These are phyloP conservation scores for Gulo gulo DNA, from an alignment of 2,113 vertebrate genomes.

Conservation along the genomic window DNA sequence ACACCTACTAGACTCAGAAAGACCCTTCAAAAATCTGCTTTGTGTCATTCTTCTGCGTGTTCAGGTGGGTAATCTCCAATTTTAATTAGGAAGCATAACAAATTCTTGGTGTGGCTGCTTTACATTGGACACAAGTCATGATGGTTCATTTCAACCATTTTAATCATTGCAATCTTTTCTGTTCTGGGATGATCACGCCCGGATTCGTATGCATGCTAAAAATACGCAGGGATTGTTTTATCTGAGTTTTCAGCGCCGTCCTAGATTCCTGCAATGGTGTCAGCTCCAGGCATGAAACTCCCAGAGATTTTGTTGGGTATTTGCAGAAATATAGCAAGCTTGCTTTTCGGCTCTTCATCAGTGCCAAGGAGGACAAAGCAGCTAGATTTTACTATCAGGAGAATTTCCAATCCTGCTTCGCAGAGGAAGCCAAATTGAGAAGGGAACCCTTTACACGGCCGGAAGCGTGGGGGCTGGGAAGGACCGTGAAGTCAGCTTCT, in stretches of 20 bases:
- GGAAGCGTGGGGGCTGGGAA: background rate
- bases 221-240: fast-evolving
- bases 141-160: background rate
- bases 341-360: background rate
- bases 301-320: background rate
- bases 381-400: background rate
- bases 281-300: background rate
- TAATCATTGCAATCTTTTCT: background rate
- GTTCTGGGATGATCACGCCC: background rate
- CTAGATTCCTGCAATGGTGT: background rate
- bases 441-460: background rate
- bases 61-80: background rate
- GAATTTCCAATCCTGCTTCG: background rate
- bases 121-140: background rate
- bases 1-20: background rate
- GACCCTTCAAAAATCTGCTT: background rate
- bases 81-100: background rate
- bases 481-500: background rate
- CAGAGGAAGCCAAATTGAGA: background rate
- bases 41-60: background rate
- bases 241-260: fast-evolving
- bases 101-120: background rate
- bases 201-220: background rate
- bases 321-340: background rate
- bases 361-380: background rate